Evolutionary conservation across 2,797 vertebrate species (phyloP), one percentile per base, ranked within the genome.

Genomic region (Lithobates sylvaticus): DNA sequence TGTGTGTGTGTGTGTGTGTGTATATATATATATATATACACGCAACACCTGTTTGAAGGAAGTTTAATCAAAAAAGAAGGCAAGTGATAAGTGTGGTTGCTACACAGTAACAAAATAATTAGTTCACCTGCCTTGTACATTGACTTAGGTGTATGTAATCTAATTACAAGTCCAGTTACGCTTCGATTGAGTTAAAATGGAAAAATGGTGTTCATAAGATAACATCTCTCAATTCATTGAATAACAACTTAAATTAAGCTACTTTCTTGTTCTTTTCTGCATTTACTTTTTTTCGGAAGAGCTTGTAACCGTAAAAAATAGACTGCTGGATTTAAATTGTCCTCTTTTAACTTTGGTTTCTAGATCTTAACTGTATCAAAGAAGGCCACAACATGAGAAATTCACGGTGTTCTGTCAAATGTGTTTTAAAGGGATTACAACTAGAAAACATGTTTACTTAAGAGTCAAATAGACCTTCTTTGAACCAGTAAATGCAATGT

Each of bases 171-270:
- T 23, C n/a, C 39, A 44, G 61, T 26, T 36, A 67, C 26, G 44
- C 58, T 83, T 75, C 27, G 26, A 73, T 73, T 74, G 54, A 64
- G 70, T 39, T 47, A 65, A 67, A 80, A 85, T 21, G 65, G 44
- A 69, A 73, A 73, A 80, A 85, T 21, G 65, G 61, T 27, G 58
- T 10, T 21, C 68, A 13, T 80, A n/a, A 75, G 84, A 85, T 85
- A 80, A 80, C 64, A 85, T 84, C 77, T 85, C 71, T 54, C 23
- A 80, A 50, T 81, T 75, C 12, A 27, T 2, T 74, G 26, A 75
- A 36, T 27, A 65, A 81, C 84, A 75, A 34, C 75, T 81, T 81
- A 78, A 74, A 85, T 75, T 76, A 85, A 39, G 61, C 7, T 75
- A 26, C 77, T 74, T 72, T 67, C 27, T 84, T 81, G 64, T 50